These are phyloP conservation scores for Eubasilissa regina DNA, from an alignment of 1,140 invertebrate genomes.

Conservation along the genomic window DNA sequence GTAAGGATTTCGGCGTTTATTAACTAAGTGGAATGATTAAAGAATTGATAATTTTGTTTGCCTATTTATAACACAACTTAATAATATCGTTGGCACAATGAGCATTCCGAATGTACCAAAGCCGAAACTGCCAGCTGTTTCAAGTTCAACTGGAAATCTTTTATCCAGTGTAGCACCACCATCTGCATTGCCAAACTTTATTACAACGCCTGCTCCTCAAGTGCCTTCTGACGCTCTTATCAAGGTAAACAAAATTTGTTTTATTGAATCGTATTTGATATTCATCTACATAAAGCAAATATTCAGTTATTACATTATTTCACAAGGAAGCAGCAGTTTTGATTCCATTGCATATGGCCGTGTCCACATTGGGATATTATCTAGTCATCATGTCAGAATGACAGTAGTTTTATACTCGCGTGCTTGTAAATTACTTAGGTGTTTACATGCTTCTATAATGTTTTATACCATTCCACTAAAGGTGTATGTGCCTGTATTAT, in stretches of 20 bases:
- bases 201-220: conserved; percentile 62
- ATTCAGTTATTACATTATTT: no score
- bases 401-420: no score
- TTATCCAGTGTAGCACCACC: conserved; percentile 75
- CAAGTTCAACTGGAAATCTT: conserved; percentile 66
- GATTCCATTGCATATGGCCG: no score
- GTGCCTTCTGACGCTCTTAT: conserved; percentile 54
- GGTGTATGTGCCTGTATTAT: no score
- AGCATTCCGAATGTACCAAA: conserved; percentile 51
- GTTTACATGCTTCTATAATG: no score
- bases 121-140: conserved; percentile 43
- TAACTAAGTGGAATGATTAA: not conserved
- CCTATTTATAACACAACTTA: conserved; percentile 5
- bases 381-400: no score
- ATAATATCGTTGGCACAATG: conserved; percentile 11
- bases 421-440: no score
- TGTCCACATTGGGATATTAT: no score
- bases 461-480: no score
- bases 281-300: no score
- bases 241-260: conserved; percentile 38
- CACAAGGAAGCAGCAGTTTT: no score
- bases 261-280: no score
- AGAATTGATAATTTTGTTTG: not conserved
- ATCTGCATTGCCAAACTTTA: conserved; percentile 74
- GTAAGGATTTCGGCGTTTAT: not conserved